Base-by-base conservation (phyloP, 2,797 vertebrate genomes). In the Schizopygopsis pylzovi region DNA sequence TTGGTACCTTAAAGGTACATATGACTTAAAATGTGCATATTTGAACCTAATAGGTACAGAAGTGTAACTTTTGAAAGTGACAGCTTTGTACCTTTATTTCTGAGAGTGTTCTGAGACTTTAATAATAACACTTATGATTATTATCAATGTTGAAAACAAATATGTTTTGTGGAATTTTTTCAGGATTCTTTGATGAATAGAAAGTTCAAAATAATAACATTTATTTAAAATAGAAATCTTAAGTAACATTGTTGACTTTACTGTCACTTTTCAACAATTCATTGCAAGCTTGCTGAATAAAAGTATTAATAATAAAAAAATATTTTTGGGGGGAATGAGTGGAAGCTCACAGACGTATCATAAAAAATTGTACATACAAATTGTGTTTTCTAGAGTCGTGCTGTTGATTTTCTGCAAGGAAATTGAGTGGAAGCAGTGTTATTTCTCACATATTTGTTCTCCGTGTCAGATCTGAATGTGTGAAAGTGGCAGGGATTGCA, bases 381-480 rank as follows among this genome's bases (percentile, higher is more conserved):
- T 70, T 6, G 37, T 9, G 33, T 37, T 12, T 49, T 11, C 15
- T 16, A 1, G 2, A 75, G 15, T 33, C 16, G 18, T 33, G 12
- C 37, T 0, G 18, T 47, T 15, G 6, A 6, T 15, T 25, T 45
- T 72, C 70, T 25, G 22, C 54, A 37, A 59, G 4, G 20, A 20
- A 52, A 33, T 28, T 2, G 16, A 75, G n/a, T 28, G 4, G 22
- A 22, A 11, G 28, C 49, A 2, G 18, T 6, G 10, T 1, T 43
- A 12, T 78, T 59, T 78, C 54, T 59, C 52, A 43, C 76, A 9
- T 43, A 41, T 41, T 59, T 56, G 1, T 22, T 41, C 37, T 59
- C 33, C 2, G 18, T 77, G 49, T 13, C 33, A n/a, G 75, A 59
- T 77, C 75, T 56, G 52, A 77, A 77, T 22, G 61, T 80, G 78